Percentiles rank a stretch among this genome's conserved stretches.
Conservation (phyloP, 2,888 invertebrate genomes). For the Entomobrya proxima region DNA sequence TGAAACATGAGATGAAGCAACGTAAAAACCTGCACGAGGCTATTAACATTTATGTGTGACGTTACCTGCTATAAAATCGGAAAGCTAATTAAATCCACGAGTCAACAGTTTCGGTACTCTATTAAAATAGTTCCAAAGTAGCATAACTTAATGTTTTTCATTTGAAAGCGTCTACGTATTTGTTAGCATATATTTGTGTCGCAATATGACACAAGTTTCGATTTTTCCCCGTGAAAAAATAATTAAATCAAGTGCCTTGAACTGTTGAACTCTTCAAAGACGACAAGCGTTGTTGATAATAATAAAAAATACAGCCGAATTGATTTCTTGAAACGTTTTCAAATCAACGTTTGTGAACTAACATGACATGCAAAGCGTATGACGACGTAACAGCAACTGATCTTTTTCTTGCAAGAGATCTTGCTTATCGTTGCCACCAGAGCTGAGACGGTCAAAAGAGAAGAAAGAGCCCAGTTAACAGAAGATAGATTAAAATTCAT, state of each 20-base stretch:
- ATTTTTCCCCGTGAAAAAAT: too few relatives aligned
- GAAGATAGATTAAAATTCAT: constrained; percentile 24
- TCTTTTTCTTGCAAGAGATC: neutral
- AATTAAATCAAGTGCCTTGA: too few relatives aligned
- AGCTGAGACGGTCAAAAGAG: neutral
- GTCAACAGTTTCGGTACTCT: neutral
- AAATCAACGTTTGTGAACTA: neutral
- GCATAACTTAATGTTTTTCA: too few relatives aligned
- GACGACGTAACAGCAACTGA: constrained; percentile 9
- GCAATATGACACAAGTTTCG: too few relatives aligned
- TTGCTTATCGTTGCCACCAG: constrained; percentile 32
- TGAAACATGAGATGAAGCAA: neutral
- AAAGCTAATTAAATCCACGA: constrained; percentile 19
- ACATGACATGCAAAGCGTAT: neutral
- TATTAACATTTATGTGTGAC: neutral
- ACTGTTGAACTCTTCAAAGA: too few relatives aligned
- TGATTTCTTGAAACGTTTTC: too few relatives aligned
- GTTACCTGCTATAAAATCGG: neutral
- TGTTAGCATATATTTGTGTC: too few relatives aligned
- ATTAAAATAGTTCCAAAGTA: too few relatives aligned
- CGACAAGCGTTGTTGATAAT: too few relatives aligned
- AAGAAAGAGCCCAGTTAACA: neutral
- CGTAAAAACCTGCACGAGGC: neutral
- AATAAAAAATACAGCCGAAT: too few relatives aligned
- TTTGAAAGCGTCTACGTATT: too few relatives aligned